Percentiles rank a stretch among this genome's conserved stretches.
These are phyloP conservation scores for Prunella himalayana DNA, from an alignment of 2,113 vertebrate genomes.

Conservation along the genomic window DNA sequence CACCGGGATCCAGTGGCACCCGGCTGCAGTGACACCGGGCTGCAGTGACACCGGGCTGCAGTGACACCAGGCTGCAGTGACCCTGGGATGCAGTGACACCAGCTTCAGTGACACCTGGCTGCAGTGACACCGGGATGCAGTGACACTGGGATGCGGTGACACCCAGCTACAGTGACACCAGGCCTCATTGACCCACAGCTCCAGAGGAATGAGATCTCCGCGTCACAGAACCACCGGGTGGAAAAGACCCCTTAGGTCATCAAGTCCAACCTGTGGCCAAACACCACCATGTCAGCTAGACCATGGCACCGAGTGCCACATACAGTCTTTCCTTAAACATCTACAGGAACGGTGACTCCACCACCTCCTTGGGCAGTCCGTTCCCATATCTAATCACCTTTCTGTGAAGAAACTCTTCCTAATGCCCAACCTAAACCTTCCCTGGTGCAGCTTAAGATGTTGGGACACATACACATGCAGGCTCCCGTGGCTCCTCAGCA, in stretches of 20 bases:
- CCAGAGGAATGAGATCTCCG: fast-evolving
- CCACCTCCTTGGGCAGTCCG: neutral
- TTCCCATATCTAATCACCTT: neutral
- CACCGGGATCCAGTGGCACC: too few relatives aligned
- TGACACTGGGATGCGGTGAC: too few relatives aligned
- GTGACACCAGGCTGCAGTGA: too few relatives aligned
- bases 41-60: too few relatives aligned
- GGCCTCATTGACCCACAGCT: fast-evolving
- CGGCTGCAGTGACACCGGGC: too few relatives aligned
- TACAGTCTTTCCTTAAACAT: neutral
- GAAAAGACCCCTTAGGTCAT: neutral
- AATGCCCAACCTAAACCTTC: neutral
- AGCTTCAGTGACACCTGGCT: too few relatives aligned
- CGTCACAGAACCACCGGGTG: neutral
- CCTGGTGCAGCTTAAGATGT: neutral
- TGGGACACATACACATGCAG: fast-evolving
- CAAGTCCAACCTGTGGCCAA: neutral
- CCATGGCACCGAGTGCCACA: neutral
- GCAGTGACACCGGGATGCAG: too few relatives aligned
- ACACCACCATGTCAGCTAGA: neutral
- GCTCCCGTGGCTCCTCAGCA: neutral
- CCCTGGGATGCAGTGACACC: too few relatives aligned
- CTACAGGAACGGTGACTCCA: neutral
- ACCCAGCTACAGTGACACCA: fast-evolving
- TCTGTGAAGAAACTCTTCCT: neutral